These are phyloP conservation scores for Melanotaenia duboulayi DNA, from an alignment of 2,113 vertebrate genomes.

Conservation along the genomic window DNA sequence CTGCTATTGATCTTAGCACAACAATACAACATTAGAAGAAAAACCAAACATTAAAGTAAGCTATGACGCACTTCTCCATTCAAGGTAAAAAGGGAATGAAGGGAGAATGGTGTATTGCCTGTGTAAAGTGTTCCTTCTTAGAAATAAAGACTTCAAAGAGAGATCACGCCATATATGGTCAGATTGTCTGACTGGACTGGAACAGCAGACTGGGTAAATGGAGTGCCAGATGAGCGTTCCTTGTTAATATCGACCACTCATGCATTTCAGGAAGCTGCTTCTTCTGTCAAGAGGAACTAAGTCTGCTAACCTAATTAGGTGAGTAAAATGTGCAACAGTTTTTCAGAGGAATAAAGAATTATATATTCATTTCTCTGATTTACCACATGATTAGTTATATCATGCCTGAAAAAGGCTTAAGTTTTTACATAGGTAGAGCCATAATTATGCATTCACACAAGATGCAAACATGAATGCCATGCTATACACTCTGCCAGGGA, in stretches of 20 bases:
- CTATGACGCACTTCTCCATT: neutral
- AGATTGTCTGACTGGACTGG: conserved; percentile 47
- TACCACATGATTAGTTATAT: conserved; percentile 33
- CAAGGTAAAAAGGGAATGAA: neutral
- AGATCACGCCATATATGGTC: conserved; percentile 68
- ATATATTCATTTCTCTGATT: conserved; percentile 47
- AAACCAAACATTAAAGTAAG: neutral
- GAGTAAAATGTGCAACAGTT: conserved; percentile 41
- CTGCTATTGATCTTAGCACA: neutral
- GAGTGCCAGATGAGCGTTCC: conserved; percentile 68
- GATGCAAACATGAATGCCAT: conserved; percentile 3
- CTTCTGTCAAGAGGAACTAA: conserved; percentile 68
- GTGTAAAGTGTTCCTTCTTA: conserved; percentile 23
- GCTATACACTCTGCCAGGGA: conserved; percentile 2
- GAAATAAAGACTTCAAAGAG: conserved; percentile 38
- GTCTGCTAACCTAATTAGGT: conserved; percentile 60
- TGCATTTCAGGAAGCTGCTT: conserved; percentile 75
- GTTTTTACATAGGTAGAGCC: conserved; percentile 20
- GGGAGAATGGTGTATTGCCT: neutral
- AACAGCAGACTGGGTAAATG: conserved; percentile 68
- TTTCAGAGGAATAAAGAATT: neutral
- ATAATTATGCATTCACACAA: conserved; percentile 9
- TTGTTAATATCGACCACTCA: conserved; percentile 80
- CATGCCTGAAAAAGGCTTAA: conserved; percentile 37
- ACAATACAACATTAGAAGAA: neutral